phyloP scores from a whole-genome alignment of 2,888 invertebrate species.

The Acrobasis repandana region DNA sequence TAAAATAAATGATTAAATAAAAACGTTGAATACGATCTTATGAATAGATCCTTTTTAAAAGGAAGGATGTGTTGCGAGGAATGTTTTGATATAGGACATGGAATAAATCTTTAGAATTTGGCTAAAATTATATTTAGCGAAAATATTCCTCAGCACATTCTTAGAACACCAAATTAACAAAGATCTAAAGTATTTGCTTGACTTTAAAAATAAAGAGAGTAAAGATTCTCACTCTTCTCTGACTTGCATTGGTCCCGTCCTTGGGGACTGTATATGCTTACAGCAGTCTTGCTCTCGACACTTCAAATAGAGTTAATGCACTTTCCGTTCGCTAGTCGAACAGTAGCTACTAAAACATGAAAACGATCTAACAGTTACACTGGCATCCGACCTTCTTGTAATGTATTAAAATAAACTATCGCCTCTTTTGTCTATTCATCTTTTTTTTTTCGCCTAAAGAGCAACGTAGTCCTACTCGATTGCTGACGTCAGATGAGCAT shows the following conservation, averaged over 20 bases:
- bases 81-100: constrained; percentile 48
- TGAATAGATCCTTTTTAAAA: constrained; percentile 50
- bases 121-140: constrained; percentile 27
- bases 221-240: constrained; percentile 60
- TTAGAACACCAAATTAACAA: constrained; percentile 58
- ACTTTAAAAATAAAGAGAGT: constrained; percentile 55
- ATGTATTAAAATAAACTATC: constrained; percentile 67
- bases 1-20: constrained; percentile 41
- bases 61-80: constrained; percentile 59
- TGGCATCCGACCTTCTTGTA: constrained; percentile 66
- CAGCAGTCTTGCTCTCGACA: constrained; percentile 57
- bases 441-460: constrained; percentile 40
- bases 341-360: constrained; percentile 43
- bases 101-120: constrained; percentile 38
- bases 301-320: constrained; percentile 67
- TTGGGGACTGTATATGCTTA: constrained; percentile 58
- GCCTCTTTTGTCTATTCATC: constrained; percentile 40
- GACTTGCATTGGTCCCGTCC: constrained; percentile 58
- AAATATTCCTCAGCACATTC: constrained; percentile 72
- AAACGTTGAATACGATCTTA: constrained; percentile 41
- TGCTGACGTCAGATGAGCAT: constrained; percentile 57
- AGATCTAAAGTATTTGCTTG: constrained; percentile 73
- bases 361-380: constrained; percentile 40
- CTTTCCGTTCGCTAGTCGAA: constrained; percentile 55
- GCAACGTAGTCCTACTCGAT: constrained; percentile 39